phyloP scores from a whole-genome alignment of 2,113 vertebrate genomes.

The Heptranchias perlo region DNA sequence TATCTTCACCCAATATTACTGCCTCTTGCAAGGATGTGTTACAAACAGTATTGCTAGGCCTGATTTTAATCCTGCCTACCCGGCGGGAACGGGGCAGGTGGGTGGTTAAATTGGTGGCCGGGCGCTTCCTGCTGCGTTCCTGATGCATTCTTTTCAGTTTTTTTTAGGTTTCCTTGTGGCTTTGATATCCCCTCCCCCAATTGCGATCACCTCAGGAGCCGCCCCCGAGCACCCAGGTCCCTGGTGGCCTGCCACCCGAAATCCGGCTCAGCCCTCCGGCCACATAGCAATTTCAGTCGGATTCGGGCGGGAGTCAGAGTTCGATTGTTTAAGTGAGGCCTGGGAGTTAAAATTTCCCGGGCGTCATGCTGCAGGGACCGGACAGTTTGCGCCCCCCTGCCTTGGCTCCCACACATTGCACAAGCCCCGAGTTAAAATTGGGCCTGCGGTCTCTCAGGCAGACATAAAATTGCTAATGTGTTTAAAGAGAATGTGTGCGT shows the following conservation, averaged over 20 bases:
- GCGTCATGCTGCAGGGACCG: no score
- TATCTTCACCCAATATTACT: not conserved
- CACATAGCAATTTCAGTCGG: not conserved
- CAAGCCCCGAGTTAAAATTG: not conserved
- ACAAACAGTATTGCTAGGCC: not conserved
- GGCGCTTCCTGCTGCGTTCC: not conserved
- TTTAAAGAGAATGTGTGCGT: not conserved
- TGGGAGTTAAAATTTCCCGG: not conserved
- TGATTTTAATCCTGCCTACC: not conserved
- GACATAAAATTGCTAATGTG: not conserved
- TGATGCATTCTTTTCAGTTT: not conserved
- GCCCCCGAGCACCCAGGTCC: no score
- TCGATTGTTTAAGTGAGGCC: no score
- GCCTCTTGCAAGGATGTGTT: not conserved
- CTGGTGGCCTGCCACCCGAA: no score
- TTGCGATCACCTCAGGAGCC: no score
- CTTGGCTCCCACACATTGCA: not conserved
- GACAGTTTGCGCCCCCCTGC: not conserved
- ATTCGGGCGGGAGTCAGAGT: not conserved
- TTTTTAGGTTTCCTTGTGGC: no score
- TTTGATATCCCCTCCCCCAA: no score
- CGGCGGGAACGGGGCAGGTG: no score
- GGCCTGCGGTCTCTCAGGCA: not conserved
- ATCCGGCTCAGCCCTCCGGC: no score
- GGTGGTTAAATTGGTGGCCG: not conserved